These are phyloP conservation scores for Corythaeola cristata DNA, from an alignment of 2,113 vertebrate species.

Conservation along the genomic window DNA sequence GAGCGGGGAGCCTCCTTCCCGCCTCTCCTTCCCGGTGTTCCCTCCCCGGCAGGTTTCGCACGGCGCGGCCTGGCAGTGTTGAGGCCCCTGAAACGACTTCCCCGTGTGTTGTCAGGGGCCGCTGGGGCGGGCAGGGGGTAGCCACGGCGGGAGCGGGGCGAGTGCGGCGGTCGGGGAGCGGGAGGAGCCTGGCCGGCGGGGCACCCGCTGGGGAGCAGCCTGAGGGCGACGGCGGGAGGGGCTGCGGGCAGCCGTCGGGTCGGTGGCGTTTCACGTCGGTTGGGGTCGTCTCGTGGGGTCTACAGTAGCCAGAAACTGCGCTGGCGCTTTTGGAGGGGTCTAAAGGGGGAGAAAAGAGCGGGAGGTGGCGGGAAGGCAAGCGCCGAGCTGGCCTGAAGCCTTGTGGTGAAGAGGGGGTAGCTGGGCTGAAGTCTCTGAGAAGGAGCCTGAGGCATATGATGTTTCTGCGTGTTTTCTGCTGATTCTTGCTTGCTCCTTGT, in stretches of 20 bases:
- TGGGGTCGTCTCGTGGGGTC: not conserved
- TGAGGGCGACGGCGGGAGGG: not conserved
- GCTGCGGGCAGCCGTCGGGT: not conserved
- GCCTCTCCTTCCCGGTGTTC: not conserved
- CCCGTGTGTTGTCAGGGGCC: not conserved
- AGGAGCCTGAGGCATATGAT: not conserved
- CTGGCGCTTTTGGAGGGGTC: not conserved
- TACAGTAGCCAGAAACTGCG: not conserved
- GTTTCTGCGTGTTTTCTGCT: not conserved
- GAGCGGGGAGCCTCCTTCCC: accelerated
- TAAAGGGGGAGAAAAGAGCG: too few relatives aligned
- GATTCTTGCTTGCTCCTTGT: not conserved
- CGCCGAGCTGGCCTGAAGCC: not conserved
- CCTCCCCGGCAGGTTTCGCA: not conserved
- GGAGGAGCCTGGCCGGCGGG: not conserved
- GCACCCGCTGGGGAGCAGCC: not conserved
- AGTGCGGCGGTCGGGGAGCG: not conserved
- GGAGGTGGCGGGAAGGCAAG: not conserved
- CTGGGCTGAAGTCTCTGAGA: not conserved
- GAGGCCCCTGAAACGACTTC: not conserved
- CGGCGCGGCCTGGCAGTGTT: not conserved
- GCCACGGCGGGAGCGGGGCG: not conserved
- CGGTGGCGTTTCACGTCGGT: accelerated
- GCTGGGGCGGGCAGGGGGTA: not conserved
- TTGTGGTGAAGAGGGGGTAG: accelerated